These are phyloP conservation scores for Penaeus monodon DNA, from an alignment of 2,888 invertebrate genomes.

Conservation along the genomic window DNA sequence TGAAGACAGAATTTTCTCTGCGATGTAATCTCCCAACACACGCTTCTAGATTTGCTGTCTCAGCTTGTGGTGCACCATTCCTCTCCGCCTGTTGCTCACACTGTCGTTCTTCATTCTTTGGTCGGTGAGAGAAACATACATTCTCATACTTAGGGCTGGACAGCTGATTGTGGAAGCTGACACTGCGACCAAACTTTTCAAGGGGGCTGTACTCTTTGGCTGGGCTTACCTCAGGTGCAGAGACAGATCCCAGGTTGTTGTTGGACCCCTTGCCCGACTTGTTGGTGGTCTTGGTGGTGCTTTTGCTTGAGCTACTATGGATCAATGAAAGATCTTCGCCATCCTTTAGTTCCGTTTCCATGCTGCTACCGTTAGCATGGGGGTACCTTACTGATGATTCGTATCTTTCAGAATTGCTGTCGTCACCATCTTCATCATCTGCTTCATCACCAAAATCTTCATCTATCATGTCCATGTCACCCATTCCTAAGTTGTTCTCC, in stretches of 20 bases:
- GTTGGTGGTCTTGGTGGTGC: slow-evolving; percentile 31
- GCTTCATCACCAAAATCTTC: slow-evolving; percentile 57
- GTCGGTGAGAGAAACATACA: slow-evolving; percentile 59
- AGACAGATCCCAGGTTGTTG: slow-evolving; percentile 63
- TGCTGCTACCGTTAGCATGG: slow-evolving; percentile 24
- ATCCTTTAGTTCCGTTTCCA: slow-evolving; percentile 14
- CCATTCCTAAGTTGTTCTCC: slow-evolving; percentile 56
- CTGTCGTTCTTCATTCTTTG: slow-evolving; percentile 39
- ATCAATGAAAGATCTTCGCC: slow-evolving; percentile 5
- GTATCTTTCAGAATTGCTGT: slow-evolving; percentile 55
- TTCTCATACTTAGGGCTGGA: slow-evolving; percentile 65
- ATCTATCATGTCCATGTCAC: slow-evolving; percentile 46
- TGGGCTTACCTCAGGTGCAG: slow-evolving; percentile 65
- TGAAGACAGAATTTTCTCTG: slow-evolving; percentile 65
- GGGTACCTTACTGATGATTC: slow-evolving; percentile 13
- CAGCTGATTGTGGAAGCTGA: slow-evolving; percentile 65
- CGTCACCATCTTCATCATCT: slow-evolving; percentile 62
- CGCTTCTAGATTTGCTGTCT: slow-evolving; percentile 61
- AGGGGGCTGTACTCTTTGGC: slow-evolving; percentile 62
- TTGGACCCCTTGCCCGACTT: slow-evolving; percentile 9
- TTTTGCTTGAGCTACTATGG: slow-evolving; percentile 13
- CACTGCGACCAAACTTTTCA: slow-evolving; percentile 62
- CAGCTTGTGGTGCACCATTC: not conserved
- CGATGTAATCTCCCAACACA: slow-evolving; percentile 61
- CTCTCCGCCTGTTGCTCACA: not conserved